phyloP scores from a whole-genome alignment of 2,888 invertebrate species.

The Synergus laeviventris region DNA sequence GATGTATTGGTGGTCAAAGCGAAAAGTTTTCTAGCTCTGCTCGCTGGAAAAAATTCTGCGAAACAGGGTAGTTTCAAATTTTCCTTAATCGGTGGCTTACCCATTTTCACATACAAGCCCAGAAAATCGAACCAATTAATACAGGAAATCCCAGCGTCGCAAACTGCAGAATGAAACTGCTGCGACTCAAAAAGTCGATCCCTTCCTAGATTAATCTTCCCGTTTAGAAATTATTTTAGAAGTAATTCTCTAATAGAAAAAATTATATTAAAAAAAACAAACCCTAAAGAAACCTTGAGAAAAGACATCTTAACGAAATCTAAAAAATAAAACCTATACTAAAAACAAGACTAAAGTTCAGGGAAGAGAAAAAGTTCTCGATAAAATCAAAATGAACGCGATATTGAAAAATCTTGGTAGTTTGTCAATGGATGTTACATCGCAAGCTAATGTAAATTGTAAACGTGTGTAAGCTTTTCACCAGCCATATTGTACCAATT shows the following conservation, averaged over 20 bases:
- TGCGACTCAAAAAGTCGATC: conserved; percentile 23
- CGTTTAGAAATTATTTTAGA: conserved; percentile 1
- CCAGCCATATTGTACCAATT: conserved; percentile 40
- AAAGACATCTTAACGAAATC: neutral
- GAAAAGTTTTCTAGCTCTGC: conserved; percentile 57
- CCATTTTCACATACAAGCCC: conserved; percentile 15
- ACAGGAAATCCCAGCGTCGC: conserved; percentile 6
- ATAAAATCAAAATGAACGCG: conserved; percentile 25
- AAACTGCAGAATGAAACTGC: conserved; percentile 39
- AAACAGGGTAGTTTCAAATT: conserved; percentile 27
- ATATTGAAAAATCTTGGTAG: conserved; percentile 25
- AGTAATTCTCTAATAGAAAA: neutral
- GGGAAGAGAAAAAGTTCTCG: neutral
- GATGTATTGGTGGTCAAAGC: conserved; percentile 64
- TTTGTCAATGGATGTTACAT: conserved; percentile 31
- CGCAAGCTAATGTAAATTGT: conserved; percentile 34
- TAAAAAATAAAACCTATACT: neutral
- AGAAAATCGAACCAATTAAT: neutral
- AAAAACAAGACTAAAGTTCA: neutral
- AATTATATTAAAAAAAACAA: neutral
- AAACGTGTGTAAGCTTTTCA: conserved; percentile 39
- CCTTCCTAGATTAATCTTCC: conserved; percentile 7
- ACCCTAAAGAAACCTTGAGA: neutral
- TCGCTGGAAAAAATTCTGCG: neutral
- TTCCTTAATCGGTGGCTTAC: conserved; percentile 16